Evolutionary conservation across 2,797 vertebrate genomes (phyloP).

Genomic region (Chelonia mydas): DNA sequence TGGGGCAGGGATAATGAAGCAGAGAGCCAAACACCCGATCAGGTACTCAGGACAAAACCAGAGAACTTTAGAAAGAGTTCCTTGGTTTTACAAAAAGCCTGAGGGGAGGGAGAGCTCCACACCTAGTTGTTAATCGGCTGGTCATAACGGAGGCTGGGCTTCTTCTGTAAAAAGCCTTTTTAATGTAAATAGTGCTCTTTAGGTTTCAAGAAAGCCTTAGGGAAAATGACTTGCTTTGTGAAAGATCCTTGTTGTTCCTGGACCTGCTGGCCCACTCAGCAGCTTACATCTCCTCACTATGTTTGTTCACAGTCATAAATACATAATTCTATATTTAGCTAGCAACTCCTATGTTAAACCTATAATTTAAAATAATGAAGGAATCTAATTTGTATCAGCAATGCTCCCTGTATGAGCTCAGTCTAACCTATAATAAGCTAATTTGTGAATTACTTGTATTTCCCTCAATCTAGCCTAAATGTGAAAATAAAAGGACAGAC

Average conservation of each 20-base stretch:
- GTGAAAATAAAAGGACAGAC: background rate
- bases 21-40: background rate
- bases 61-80: background rate
- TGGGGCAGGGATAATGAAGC: background rate
- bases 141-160: background rate
- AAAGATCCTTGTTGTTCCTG: slow-evolving; percentile 38
- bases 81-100: background rate
- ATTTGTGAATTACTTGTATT: slow-evolving; percentile 57
- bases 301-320: slow-evolving; percentile 48
- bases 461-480: slow-evolving; percentile 38
- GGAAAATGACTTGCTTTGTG: background rate
- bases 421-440: slow-evolving; percentile 37
- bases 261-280: slow-evolving; percentile 42
- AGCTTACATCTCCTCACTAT: background rate
- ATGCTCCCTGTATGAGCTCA: slow-evolving; percentile 1
- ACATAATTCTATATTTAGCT: slow-evolving; percentile 55
- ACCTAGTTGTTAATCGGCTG: background rate
- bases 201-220: slow-evolving; percentile 8
- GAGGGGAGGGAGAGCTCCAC: background rate
- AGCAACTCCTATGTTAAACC: slow-evolving; percentile 25
- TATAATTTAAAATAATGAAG: slow-evolving; percentile 64
- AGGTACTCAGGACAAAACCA: background rate
- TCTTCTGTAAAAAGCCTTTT: slow-evolving; percentile 13
- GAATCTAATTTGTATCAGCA: slow-evolving; percentile 42
- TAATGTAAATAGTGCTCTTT: slow-evolving; percentile 21